Base-by-base conservation (phyloP, 37 sponge, comb jelly and placozoan genomes). In the Aphrocallistes beatrix region DNA sequence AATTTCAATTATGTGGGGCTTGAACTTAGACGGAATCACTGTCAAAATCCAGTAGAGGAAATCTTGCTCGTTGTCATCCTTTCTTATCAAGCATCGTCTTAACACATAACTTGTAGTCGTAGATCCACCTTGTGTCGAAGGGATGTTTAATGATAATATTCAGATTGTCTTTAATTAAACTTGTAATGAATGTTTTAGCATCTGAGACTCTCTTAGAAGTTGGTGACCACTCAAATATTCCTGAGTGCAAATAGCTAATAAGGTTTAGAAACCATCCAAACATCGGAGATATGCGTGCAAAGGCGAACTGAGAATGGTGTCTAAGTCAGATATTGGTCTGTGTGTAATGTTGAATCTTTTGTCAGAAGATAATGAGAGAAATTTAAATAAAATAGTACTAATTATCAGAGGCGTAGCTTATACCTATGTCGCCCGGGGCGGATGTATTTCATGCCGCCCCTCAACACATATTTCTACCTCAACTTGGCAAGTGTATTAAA, bases 251-350 rank as follows among this genome's bases (percentile, higher is more conserved):
- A 60, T 60, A 30, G 21, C 75, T 13, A 19, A 60, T 19, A 3
- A 60, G 21, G 34, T 60, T 19, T 13, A 60, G 3, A 19, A 60
- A 60, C 75, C 75, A 60, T 8, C 75, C 21, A 60, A 60, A 60
- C 75, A 60, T 60, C 75, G 75, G 21, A 60, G 75, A 60, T 60
- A 60, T 60, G 75, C 75, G 34, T 60, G 75, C 21, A 60, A 13
- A 13, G 75, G 75, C 21, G 75, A 60, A 60, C 75, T 60, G 75
- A 30, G 75, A 32, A 60, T 60, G 8, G n/a, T 60, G 8, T 60
- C 75, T 60, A 32, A 19, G 75, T 60, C 34, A 60, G 75, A 60
- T 60, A 60, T 19, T 60, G 75, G 75, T 3, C 8, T 13, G 21
- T 60, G 75, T 60, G 75, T 60, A 13, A 60, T 1, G 21, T 60